Evolutionary conservation across 2,888 invertebrate genomes (phyloP), one percentile per base, ranked within the genome.

Genomic region (Chalcosyrphus nemorum): DNA sequence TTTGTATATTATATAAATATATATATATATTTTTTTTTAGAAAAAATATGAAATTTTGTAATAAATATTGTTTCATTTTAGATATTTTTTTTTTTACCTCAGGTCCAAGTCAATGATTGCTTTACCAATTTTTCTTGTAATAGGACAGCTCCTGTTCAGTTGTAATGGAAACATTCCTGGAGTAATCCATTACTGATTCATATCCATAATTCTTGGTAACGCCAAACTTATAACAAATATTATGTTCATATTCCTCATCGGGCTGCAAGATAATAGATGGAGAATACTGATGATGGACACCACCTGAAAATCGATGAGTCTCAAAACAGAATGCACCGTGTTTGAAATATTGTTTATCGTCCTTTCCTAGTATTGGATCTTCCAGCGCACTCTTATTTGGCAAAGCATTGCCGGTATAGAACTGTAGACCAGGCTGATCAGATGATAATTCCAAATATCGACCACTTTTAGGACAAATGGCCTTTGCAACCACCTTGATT

Each of bases 301-400:
- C 96, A 92, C 98, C 96, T 0, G 98, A 98, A 92, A 95, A 98
- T 89, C 97, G 96, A 91, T 98, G 98, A 0, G 98, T 96, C 92
- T 98, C 97, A 66, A 98, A 92, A 89, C 97, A 97, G 88, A 98
- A 94, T 1, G 96, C 96, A 0, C 95, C 95, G 87, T 97, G 96
- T 86, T 94, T 95, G 71, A 92, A 93, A 89, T 98, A 98, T 11
- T 89, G 88, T 0, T 93, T 93, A 0, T 95, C 95, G 4, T 92
- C 92, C 90, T 97, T 97, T 0, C 97, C 98, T 6, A 89, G 81
- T 29, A 96, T 90, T 0, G 94, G 91, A 1, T 27, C 38, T 41
- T 32, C 65, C 76, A 92, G 92, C 57, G 90, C 91, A 38, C 92
- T 90, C 0, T 92, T 92, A 86, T 94, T 93, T 0, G 97, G 96